Evolutionary conservation across 2,888 invertebrate species (phyloP), one percentile per base, ranked within the genome.

Genomic region (Sarcophaga caerulescens): DNA sequence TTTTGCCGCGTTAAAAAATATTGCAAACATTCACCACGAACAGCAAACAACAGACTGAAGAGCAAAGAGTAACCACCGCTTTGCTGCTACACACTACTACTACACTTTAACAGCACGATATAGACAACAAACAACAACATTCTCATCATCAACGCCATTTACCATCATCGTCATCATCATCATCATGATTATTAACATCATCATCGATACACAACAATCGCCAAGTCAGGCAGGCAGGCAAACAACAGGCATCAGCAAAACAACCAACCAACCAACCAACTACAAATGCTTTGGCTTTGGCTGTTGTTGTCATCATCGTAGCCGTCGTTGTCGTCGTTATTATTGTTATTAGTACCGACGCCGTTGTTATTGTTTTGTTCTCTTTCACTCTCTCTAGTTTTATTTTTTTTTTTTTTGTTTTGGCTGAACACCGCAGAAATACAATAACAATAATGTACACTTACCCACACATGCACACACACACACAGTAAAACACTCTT

Each of bases 41-140:
- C 83, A 81, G 84, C 82, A 78, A 83, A 83, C 84, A 85, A 79
- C 84, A 81, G 85, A 87, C 87, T 87, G 87, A 87, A 69, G 85
- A 84, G 83, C 83, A 62, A 81, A 82, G 62, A 77, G 79, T 82
- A 75, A 65, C 44, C 35, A 23, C 81, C 70, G 57, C 77, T 77
- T 71, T 76, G 25, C 45, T 60, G 19, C 52, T 10, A 35, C 35
- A 35, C 35, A 35, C 35, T 35, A 52, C 57, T 23, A 12, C 47
- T 14, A 25, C 63, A 25, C 23, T 68, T 17, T n/a, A 35, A 35
- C 35, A 35, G 75, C 14, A 23, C 17, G 35, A 4, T 52, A 1
- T 52, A 60, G 69, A 84, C 80, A 84, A 77, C 74, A 80, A 69
- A 85, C 86, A 78, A 83, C 88, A 81, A 82, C 76, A 85, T 77